These are phyloP conservation scores for Plectus sambesii DNA, from an alignment of 1,140 invertebrate species.

Conservation along the genomic window DNA sequence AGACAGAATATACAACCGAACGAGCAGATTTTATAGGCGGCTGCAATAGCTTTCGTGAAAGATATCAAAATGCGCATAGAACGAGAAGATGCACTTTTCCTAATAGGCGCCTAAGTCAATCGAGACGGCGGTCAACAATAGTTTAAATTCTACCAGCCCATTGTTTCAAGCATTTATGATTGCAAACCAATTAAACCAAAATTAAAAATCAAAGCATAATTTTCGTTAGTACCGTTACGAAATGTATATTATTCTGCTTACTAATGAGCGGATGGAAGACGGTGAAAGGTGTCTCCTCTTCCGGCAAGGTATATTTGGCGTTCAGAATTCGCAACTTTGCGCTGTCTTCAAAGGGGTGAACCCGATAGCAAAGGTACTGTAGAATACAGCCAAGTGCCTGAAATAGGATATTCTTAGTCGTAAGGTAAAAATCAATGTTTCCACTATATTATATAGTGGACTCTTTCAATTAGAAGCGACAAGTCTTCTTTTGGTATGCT, in stretches of 20 bases:
- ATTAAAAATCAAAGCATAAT: neutral
- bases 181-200: constrained; percentile 9
- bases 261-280: constrained; percentile 81
- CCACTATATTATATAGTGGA: constrained; percentile 3
- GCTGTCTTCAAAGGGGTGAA: constrained; percentile 91
- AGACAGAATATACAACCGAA: too few relatives aligned
- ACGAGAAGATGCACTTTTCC: too few relatives aligned
- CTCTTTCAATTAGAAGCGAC: too few relatives aligned
- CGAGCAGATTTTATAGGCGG: too few relatives aligned
- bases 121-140: too few relatives aligned
- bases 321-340: constrained; percentile 90
- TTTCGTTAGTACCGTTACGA: neutral
- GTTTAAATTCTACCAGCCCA: too few relatives aligned
- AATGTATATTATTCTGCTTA: constrained; percentile 50
- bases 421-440: neutral
- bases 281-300: constrained; percentile 63
- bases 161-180: neutral
- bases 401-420: constrained; percentile 21
- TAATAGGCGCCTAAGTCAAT: too few relatives aligned
- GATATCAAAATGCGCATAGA: too few relatives aligned
- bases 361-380: constrained; percentile 77
- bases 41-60: too few relatives aligned
- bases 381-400: constrained; percentile 82
- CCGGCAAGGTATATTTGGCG: constrained; percentile 77
- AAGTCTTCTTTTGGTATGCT: too few relatives aligned